Evolutionary conservation across 1,140 invertebrate genomes (phyloP), one percentile per base, ranked within the genome.

Genomic region (Leptinotarsa defecta): DNA sequence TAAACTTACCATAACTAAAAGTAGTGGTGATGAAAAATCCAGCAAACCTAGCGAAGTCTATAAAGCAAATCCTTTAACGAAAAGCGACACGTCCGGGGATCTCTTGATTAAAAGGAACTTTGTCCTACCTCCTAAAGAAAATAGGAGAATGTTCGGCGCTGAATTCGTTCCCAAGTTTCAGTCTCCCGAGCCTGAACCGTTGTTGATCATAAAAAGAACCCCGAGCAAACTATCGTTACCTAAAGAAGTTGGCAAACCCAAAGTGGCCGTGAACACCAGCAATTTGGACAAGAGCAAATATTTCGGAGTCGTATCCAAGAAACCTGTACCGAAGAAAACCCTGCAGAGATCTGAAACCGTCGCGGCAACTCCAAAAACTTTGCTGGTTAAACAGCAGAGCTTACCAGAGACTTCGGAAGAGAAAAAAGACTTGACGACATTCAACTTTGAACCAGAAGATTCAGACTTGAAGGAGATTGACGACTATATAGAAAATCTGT

Each of bases 361-460:
- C 48, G 52, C 65, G 1, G 73, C 48, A 15, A 27, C 19, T 57
- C 52, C 77, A 11, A 80, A 77, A 74, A 19, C 76, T 1, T 48
- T 69, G 43, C 48, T 83, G 20, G 52, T 79, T 19, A 83, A 83
- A 73, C 81, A 82, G 27, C 57, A 70, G 8, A 83, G 81, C 68
- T 72, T 81, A 57, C 80, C 80, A 8, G 81, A 83, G 71, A 79
- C 73, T 62, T 71, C 20, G 15, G 68, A 76, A 48, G 78, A 78
- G 13, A 75, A 72, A 48, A 76, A 79, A 63, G 71, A 80, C 22
- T 73, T 74, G 13, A 78, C 77, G 74, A 75, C 11, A 4, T 85
- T 85, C 70, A 84, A 84, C 81, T 86, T 86, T 77, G 85, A 86
- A 71, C 81, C 84, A 4, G 76, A 81, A 76, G 84, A 85, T 27